Evolutionary conservation across 2,113 vertebrate genomes (phyloP).

Genomic region (Neolamprologus modestus): DNA sequence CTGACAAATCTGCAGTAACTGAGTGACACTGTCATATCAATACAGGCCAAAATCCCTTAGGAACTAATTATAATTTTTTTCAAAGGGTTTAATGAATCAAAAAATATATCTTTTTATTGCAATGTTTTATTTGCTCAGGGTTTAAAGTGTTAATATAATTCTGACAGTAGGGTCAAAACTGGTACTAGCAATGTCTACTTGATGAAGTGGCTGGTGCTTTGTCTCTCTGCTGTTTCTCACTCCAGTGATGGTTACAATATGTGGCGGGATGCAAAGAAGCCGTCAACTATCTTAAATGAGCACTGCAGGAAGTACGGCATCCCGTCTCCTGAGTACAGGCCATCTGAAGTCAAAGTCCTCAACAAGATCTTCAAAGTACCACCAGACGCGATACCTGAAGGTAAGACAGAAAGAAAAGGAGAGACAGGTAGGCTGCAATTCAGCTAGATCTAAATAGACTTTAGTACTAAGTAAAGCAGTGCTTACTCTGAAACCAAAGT

Average conservation of each 20-base stretch:
- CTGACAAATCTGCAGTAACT: not conserved
- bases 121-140: not conserved
- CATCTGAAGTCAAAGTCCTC: slow-evolving; percentile 82
- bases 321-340: slow-evolving; percentile 78
- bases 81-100: not conserved
- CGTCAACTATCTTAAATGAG: slow-evolving; percentile 79
- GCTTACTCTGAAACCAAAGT: not conserved
- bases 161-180: not conserved
- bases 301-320: slow-evolving; percentile 83
- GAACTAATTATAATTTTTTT: not conserved
- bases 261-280: slow-evolving; percentile 85
- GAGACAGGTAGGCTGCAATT: not conserved
- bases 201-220: not conserved
- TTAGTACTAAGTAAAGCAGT: not conserved
- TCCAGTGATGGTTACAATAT: slow-evolving; percentile 82
- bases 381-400: slow-evolving; percentile 77
- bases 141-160: not conserved
- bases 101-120: not conserved
- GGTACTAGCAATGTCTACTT: not conserved
- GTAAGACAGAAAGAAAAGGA: slow-evolving; percentile 51
- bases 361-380: slow-evolving; percentile 89
- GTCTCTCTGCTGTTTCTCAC: not conserved
- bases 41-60: not conserved
- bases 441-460: not conserved
- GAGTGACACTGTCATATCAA: not conserved